Evolutionary conservation across 2,113 vertebrate species (phyloP).

Genomic region (Erythrolamprus reginae): DNA sequence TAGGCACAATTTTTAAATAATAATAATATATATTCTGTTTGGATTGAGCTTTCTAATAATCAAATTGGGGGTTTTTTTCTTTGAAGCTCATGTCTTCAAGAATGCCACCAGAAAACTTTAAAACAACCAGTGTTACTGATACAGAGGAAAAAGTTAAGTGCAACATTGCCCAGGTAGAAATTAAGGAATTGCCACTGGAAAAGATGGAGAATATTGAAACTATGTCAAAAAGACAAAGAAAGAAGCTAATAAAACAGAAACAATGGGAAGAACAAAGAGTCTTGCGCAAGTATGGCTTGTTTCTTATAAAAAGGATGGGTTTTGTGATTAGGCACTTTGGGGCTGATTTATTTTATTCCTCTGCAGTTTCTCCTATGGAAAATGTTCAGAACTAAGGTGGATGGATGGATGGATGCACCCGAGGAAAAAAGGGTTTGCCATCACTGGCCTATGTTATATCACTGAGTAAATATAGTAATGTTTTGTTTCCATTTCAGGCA

Average conservation of each 20-base stretch:
- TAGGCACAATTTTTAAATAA: not conserved
- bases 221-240: slow-evolving; percentile 87
- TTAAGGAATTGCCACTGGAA: slow-evolving; percentile 9
- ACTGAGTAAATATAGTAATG: not conserved
- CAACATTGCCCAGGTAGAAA: slow-evolving; percentile 7
- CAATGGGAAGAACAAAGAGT: slow-evolving; percentile 94
- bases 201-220: slow-evolving; percentile 34
- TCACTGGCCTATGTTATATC: not conserved
- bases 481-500: slow-evolving; percentile 68
- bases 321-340: fast-evolving
- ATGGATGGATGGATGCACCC: too few species aligned
- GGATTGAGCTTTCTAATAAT: not conserved
- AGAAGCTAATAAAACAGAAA: slow-evolving; percentile 86
- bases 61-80: not conserved
- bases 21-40: not conserved
- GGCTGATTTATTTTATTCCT: not conserved
- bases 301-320: not conserved
- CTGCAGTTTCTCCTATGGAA: not conserved
- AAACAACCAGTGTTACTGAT: slow-evolving; percentile 25
- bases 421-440: too few species aligned
- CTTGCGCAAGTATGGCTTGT: slow-evolving; percentile 79
- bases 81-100: slow-evolving; percentile 56
- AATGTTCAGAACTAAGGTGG: not conserved
- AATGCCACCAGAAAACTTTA: slow-evolving; percentile 2
- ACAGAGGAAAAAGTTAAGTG: slow-evolving; percentile 29